Evolutionary conservation across 1,140 invertebrate species (phyloP).

Genomic region (Rhynchophorus ferrugineus): DNA sequence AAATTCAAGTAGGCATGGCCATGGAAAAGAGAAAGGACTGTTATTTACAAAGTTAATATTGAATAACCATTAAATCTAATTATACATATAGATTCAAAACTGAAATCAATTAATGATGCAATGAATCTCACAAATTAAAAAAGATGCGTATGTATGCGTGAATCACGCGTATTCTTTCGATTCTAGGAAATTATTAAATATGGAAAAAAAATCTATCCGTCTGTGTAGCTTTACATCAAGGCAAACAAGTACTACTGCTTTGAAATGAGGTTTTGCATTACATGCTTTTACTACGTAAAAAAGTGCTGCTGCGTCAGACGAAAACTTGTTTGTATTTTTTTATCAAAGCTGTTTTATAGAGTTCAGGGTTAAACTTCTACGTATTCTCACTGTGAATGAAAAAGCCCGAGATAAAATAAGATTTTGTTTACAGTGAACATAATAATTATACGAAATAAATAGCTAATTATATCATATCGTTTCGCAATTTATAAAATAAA

Average conservation of each 20-base stretch:
- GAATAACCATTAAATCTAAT: background rate
- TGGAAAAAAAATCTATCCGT: background rate
- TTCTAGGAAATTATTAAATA: background rate
- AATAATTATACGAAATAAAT: background rate
- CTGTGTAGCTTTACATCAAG: background rate
- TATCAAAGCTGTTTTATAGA: too few species aligned
- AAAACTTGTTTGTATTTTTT: too few species aligned
- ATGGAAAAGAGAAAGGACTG: constrained; percentile 9
- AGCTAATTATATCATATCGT: too few species aligned
- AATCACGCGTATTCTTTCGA: background rate
- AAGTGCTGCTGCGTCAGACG: too few species aligned
- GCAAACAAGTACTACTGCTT: background rate
- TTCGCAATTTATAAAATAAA: background rate
- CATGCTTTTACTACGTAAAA: background rate
- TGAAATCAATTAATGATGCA: background rate
- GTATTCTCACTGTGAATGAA: too few species aligned
- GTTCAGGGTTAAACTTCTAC: too few species aligned
- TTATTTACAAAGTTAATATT: background rate
- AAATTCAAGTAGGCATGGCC: background rate
- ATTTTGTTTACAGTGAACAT: background rate
- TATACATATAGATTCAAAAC: background rate
- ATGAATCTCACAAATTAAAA: too few species aligned
- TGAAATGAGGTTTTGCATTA: background rate
- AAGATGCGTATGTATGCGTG: background rate
- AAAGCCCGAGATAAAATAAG: too few species aligned